These are phyloP conservation scores for Baryphthengus martii DNA, from an alignment of 2,113 vertebrate species.

Conservation along the genomic window DNA sequence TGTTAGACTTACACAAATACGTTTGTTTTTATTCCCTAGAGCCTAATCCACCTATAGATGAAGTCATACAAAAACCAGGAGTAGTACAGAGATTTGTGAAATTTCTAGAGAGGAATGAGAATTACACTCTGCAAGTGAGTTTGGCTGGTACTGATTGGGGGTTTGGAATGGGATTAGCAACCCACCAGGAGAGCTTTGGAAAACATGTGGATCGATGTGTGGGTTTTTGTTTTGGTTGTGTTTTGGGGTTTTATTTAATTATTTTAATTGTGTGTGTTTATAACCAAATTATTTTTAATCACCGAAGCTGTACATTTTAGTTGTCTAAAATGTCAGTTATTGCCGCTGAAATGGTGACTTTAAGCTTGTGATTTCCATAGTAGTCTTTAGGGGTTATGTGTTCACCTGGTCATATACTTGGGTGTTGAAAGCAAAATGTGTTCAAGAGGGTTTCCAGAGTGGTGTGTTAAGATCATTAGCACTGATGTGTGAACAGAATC, in stretches of 20 bases:
- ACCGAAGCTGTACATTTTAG: not conserved
- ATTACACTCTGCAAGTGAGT: slow-evolving; percentile 89
- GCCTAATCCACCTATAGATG: slow-evolving; percentile 93
- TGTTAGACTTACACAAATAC: not conserved
- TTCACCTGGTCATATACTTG: not conserved
- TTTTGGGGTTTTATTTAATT: not conserved
- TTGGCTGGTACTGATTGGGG: not conserved
- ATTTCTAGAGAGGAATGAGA: slow-evolving; percentile 88
- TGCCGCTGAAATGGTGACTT: not conserved
- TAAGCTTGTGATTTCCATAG: not conserved
- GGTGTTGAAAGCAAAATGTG: not conserved
- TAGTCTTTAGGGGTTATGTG: not conserved
- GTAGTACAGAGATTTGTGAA: slow-evolving; percentile 90
- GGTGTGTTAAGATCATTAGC: not conserved
- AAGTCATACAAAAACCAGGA: slow-evolving; percentile 89
- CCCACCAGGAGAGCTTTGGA: not conserved
- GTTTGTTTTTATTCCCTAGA: slow-evolving; percentile 72
- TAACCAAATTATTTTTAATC: not conserved
- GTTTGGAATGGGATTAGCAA: not conserved
- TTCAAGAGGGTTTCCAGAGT: not conserved
- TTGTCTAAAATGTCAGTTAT: not conserved
- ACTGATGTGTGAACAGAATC: not conserved
- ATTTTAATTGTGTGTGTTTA: not conserved
- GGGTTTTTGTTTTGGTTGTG: not conserved
- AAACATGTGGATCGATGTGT: not conserved